Evolutionary conservation across 2,888 invertebrate genomes (phyloP).

Genomic region (Xestia xanthographa): DNA sequence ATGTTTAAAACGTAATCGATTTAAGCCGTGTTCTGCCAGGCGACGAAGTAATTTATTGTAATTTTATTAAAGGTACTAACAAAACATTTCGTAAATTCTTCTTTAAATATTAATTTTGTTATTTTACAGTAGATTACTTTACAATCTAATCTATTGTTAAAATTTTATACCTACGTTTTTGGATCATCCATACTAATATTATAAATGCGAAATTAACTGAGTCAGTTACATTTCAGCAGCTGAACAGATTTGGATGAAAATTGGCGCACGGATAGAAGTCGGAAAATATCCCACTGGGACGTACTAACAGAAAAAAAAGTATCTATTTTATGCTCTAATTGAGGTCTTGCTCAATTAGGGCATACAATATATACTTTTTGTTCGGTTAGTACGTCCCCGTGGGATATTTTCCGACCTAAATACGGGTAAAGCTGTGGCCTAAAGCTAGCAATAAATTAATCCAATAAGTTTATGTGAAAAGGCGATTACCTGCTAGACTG

Average conservation of each 20-base stretch:
- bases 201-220: neutral
- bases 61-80: neutral
- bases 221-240: neutral
- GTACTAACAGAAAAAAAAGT: no score
- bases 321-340: no score
- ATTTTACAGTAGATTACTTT: neutral
- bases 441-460: neutral
- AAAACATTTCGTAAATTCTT: neutral
- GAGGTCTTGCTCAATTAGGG: neutral
- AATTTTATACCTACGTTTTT: neutral
- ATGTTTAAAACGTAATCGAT: conserved; percentile 4
- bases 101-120: neutral
- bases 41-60: neutral
- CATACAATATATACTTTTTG: neutral
- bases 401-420: neutral
- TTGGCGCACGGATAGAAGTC: neutral
- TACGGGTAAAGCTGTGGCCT: neutral
- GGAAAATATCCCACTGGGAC: no score
- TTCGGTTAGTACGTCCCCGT: neutral
- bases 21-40: neutral
- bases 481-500: neutral
- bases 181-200: neutral
- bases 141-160: neutral
- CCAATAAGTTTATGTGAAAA: neutral
- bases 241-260: neutral